Conservation (phyloP, 2,888 invertebrate species). For the Diplazon laetatorius region DNA sequence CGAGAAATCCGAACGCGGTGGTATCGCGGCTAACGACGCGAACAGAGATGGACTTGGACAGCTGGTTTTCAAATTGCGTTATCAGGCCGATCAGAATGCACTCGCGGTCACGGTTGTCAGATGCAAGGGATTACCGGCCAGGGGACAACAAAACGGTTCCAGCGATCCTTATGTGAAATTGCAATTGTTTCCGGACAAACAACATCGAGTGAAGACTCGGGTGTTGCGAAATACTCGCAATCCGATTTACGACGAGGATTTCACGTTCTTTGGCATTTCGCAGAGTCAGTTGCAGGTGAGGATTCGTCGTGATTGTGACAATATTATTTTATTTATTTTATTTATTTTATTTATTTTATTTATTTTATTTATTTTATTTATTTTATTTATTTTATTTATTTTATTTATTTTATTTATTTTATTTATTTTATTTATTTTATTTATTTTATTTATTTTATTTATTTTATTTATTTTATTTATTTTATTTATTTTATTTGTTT, state of each 20-base stretch:
- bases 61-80: conserved; percentile 94
- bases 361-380: too few species aligned
- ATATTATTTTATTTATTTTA: too few species aligned
- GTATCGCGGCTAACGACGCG: conserved; percentile 74
- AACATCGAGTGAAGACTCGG: conserved; percentile 98
- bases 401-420: too few species aligned
- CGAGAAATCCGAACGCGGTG: conserved; percentile 83
- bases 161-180: conserved; percentile 99
- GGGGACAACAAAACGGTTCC: conserved; percentile 91
- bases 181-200: conserved; percentile 98
- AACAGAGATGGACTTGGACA: conserved; percentile 89
- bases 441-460: too few species aligned
- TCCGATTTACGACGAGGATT: conserved; percentile 99
- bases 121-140: conserved; percentile 93
- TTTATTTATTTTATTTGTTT: too few species aligned
- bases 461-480: too few species aligned
- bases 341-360: too few species aligned
- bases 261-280: conserved; percentile 98
- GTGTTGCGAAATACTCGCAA: conserved; percentile 97
- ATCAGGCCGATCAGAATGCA: conserved; percentile 94
- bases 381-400: too few species aligned
- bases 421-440: too few species aligned
- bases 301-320: neutral
- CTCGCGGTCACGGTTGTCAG: conserved; percentile 96
- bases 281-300: conserved; percentile 90